Evolutionary conservation across 2,113 vertebrate genomes (phyloP).

Genomic region (Oophaga pumilio): DNA sequence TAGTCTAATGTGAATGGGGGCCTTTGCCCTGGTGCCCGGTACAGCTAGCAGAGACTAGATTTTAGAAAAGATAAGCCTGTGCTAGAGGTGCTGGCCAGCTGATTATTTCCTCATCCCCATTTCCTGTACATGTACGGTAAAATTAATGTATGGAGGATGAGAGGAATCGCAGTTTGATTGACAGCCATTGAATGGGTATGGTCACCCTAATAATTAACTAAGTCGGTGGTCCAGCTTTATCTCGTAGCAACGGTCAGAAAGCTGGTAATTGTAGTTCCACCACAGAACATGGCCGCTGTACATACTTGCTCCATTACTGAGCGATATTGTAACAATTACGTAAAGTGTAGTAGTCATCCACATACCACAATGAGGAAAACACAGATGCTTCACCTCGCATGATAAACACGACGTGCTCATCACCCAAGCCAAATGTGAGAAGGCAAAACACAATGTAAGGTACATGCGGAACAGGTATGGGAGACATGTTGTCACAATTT

Average conservation of each 20-base stretch:
- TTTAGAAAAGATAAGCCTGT: too few species aligned
- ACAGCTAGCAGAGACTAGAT: too few species aligned
- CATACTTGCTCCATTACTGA: neutral
- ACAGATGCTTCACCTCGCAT: neutral
- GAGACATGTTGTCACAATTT: neutral
- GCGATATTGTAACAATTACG: neutral
- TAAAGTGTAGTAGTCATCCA: neutral
- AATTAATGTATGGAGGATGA: too few species aligned
- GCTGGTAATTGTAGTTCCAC: neutral
- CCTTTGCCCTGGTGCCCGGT: too few species aligned
- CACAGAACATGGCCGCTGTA: neutral
- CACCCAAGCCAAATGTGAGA: neutral
- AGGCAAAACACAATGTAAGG: neutral
- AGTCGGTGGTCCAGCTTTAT: neutral
- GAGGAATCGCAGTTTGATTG: too few species aligned
- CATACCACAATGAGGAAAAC: conserved; percentile 15
- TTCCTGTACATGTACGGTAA: too few species aligned
- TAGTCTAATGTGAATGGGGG: too few species aligned
- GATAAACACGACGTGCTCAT: neutral
- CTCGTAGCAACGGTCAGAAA: neutral
- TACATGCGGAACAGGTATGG: neutral
- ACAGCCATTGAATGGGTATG: too few species aligned
- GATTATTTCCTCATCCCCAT: too few species aligned
- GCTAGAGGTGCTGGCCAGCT: too few species aligned
- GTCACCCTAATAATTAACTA: too few species aligned